Percentiles rank a stretch among this genome's conserved stretches.
Evolutionary conservation across 1,140 invertebrate genomes (phyloP).

Genomic region (Chironomus tepperi): DNA sequence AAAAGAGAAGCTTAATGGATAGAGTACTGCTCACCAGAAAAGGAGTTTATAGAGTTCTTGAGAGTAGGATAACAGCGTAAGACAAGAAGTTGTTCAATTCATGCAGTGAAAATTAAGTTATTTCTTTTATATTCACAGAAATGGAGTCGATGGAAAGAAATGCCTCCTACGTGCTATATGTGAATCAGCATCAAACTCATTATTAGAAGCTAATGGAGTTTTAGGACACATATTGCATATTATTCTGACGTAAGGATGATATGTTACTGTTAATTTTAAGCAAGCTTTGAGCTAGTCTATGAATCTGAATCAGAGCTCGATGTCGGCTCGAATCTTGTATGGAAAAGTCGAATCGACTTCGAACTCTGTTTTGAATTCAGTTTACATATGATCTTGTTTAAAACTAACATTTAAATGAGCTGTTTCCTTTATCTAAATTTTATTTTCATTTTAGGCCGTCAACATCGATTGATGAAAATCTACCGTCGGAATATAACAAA

Average conservation of each 20-base stretch:
- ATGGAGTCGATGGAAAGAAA: conserved; percentile 43
- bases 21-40: conserved; percentile 29
- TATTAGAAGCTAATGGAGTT: conserved; percentile 41
- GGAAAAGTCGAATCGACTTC: too few relatives aligned
- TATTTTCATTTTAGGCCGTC: conserved; percentile 42
- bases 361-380: too few relatives aligned
- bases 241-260: conserved; percentile 45
- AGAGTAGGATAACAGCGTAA: neutral
- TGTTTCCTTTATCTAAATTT: too few relatives aligned
- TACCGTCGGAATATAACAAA: conserved; percentile 44
- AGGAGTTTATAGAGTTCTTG: neutral
- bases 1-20: conserved; percentile 26
- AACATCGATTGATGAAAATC: conserved; percentile 44
- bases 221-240: conserved; percentile 44
- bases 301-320: too few relatives aligned
- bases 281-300: too few relatives aligned
- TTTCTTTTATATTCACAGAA: conserved; percentile 33
- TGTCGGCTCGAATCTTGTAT: too few relatives aligned
- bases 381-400: too few relatives aligned
- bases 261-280: too few relatives aligned
- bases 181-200: conserved; percentile 39
- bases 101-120: too few relatives aligned
- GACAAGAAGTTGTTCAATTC: too few relatives aligned
- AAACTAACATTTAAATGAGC: too few relatives aligned
- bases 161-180: conserved; percentile 45